Evolutionary conservation across 2,113 vertebrate genomes (phyloP), one percentile per base, ranked within the genome.

Genomic region (Mesembrinibis cayennensis): DNA sequence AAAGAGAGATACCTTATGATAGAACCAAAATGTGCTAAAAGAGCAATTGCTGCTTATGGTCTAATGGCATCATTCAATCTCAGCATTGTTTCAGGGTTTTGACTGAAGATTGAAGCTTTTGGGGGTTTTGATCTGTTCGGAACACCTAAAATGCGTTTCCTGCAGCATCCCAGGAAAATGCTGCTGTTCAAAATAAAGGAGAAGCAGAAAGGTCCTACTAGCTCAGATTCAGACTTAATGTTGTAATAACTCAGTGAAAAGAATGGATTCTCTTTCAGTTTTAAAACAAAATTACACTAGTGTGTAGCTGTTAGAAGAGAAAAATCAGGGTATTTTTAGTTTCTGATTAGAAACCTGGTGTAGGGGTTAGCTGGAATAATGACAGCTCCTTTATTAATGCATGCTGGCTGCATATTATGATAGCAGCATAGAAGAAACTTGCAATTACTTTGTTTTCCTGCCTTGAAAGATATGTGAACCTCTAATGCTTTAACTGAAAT

Each of bases 111-210:
- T 20, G n/a, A 71, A 32, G 27, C 2, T 83, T 83, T 67, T 3
- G 2, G 3, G 3, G 2, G 0, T 3, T 38, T 49, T 34, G 9
- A 3, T 65, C 63, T 89, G 10, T 84, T 61, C 63, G 53, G 73
- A 70, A 47, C 9, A n/a, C 26, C 32, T 61, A 36, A 84, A 81
- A 44, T 52, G 7, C 15, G 13, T 58, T 94, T 81, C 5, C 23
- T 73, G 40, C 16, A n/a, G 7, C 13, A 65, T 16, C 7, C 16
- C 10, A 49, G 13, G 55, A 55, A 80, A 72, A 50, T 56, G 8
- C 3, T 81, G 22, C 27, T 1, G 2, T 21, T 56, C 49, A 56
- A 80, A 84, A 49, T n/a, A n/a, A 47, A 76, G 29, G 50, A 72
- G 42, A 44, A 89, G 8, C 12, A 80, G 55, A 67, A 89, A 80